phyloP scores from a whole-genome alignment of 2,888 invertebrate genomes.

The Craniophora ligustri region DNA sequence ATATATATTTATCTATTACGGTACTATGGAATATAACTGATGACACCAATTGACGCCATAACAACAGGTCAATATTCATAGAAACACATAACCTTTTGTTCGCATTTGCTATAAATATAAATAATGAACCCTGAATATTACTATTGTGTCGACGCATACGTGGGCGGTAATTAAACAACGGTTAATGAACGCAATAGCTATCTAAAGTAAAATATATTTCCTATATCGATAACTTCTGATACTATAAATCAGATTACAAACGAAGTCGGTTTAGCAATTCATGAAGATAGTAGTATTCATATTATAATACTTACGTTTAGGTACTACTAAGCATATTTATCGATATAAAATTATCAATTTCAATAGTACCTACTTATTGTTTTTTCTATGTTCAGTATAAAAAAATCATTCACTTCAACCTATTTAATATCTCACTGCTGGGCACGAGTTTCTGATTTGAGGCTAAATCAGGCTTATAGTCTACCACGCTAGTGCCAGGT shows the following conservation, averaged over 20 bases:
- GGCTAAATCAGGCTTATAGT: too few species aligned
- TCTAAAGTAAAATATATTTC: constrained; percentile 4
- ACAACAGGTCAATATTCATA: constrained; percentile 45
- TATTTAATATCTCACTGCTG: too few species aligned
- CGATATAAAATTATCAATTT: too few species aligned
- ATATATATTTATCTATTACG: constrained; percentile 21
- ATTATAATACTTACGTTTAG: too few species aligned
- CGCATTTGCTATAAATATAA: constrained; percentile 48
- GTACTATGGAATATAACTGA: constrained; percentile 17
- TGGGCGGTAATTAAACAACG: constrained; percentile 31
- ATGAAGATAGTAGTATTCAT: not conserved
- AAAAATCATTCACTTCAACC: too few species aligned
- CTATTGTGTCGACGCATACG: constrained; percentile 39
- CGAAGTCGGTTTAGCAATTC: too few species aligned
- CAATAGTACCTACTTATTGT: too few species aligned
- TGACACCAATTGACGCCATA: constrained; percentile 15
- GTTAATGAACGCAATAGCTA: constrained; percentile 15
- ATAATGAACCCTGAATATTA: constrained; percentile 33
- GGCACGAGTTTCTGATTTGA: too few species aligned
- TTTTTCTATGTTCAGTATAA: too few species aligned
- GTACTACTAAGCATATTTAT: too few species aligned
- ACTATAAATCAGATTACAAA: not conserved
- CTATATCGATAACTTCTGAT: constrained; percentile 1
- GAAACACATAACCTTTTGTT: constrained; percentile 42
- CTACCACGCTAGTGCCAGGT: too few species aligned